Percentiles rank a stretch among this genome's conserved stretches.
Evolutionary conservation across 2,888 invertebrate species (phyloP).

Genomic region (Eulithis testata): DNA sequence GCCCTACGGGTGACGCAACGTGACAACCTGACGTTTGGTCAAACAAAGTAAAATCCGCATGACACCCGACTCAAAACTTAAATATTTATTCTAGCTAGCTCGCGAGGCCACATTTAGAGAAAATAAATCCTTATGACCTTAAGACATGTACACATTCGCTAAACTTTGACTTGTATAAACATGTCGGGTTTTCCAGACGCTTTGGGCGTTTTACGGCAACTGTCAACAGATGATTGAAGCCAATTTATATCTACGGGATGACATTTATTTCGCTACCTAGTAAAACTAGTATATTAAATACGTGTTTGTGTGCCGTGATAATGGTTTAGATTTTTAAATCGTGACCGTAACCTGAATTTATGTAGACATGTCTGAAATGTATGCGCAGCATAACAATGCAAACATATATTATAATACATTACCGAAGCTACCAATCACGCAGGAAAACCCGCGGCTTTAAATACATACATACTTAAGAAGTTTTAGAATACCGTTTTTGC

Average conservation of each 20-base stretch:
- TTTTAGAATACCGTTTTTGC: neutral
- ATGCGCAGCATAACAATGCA: conserved; percentile 1
- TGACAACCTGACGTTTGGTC: conserved; percentile 41
- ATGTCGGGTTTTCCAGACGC: conserved; percentile 11
- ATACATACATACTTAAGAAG: neutral
- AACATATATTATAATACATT: conserved; percentile 3
- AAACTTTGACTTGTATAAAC: neutral
- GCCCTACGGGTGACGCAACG: conserved; percentile 63
- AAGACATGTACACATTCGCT: conserved; percentile 39
- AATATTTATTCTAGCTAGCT: conserved; percentile 61
- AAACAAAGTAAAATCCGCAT: conserved; percentile 64
- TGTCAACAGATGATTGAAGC: no score
- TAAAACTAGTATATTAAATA: neutral
- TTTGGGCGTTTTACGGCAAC: neutral
- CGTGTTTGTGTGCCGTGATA: neutral
- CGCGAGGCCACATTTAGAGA: conserved; percentile 36
- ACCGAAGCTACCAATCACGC: conserved; percentile 5
- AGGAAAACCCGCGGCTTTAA: conserved; percentile 9
- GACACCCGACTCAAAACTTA: conserved; percentile 55
- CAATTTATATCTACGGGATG: no score
- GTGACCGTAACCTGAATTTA: conserved; percentile 1
- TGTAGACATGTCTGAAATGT: neutral
- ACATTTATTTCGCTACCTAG: no score
- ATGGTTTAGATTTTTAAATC: neutral
- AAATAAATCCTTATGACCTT: conserved; percentile 43